Conservation (phyloP, 2,113 vertebrate species). For the Cranoglanis bouderius region DNA sequence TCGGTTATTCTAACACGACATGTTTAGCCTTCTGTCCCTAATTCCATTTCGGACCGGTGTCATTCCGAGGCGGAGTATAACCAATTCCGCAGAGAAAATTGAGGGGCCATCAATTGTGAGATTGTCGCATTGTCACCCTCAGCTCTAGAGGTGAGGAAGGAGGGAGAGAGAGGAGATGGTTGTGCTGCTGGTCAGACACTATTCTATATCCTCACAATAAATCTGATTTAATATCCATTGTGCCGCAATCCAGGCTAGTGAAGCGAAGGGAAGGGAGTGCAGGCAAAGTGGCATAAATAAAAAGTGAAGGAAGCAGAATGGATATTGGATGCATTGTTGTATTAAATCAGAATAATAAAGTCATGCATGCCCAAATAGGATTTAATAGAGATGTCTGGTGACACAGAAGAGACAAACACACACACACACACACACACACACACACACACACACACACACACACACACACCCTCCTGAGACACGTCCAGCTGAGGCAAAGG, state of each 20-base stretch:
- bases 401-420: conserved; percentile 37
- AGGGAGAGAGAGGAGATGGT: conserved; percentile 19
- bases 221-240: conserved; percentile 74
- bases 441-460: conserved; percentile 27
- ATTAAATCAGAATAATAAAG: conserved; percentile 78
- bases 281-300: conserved; percentile 63
- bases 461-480: conserved; percentile 31
- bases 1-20: conserved; percentile 49
- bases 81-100: conserved; percentile 68
- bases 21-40: conserved; percentile 59
- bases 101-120: conserved; percentile 67
- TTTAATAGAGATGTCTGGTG: conserved; percentile 69
- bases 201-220: conserved; percentile 67
- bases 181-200: conserved; percentile 60
- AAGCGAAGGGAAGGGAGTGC: conserved; percentile 17
- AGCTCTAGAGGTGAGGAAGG: conserved; percentile 36
- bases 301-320: conserved; percentile 67
- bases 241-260: conserved; percentile 54
- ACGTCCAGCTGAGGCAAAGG: conserved; percentile 27
- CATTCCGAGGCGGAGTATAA: conserved; percentile 64
- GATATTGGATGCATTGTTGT: conserved; percentile 67
- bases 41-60: conserved; percentile 56
- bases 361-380: conserved; percentile 65
- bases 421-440: conserved; percentile 42
- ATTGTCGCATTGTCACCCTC: conserved; percentile 58